Evolutionary conservation across 1,140 invertebrate genomes (phyloP).

Genomic region (Maniola jurtina): DNA sequence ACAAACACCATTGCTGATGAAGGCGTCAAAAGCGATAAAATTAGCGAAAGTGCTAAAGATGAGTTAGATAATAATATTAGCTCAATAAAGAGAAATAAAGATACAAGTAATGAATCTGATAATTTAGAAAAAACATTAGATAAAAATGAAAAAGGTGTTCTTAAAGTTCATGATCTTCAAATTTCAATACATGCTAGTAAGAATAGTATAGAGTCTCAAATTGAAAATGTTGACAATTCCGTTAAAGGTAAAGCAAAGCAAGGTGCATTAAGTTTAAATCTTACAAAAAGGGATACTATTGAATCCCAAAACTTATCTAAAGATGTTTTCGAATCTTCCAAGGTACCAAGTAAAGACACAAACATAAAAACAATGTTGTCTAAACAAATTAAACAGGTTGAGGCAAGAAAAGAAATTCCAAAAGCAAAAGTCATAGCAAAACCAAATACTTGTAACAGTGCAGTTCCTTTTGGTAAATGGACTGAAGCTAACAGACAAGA

Average conservation of each 20-base stretch:
- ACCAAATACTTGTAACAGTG: slow-evolving; percentile 47
- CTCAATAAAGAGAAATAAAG: background rate
- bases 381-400: slow-evolving; percentile 9
- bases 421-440: slow-evolving; percentile 40
- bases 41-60: background rate
- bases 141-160: background rate
- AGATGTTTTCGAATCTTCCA: background rate
- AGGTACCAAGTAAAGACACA: background rate
- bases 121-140: background rate
- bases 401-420: slow-evolving; percentile 33
- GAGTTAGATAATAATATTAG: background rate
- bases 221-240: background rate
- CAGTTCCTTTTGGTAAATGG: slow-evolving; percentile 72
- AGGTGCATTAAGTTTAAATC: background rate
- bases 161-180: background rate
- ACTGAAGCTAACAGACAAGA: slow-evolving; percentile 69
- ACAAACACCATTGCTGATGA: background rate
- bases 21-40: background rate
- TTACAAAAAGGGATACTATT: background rate
- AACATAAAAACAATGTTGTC: slow-evolving; percentile 6
- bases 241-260: background rate
- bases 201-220: background rate
- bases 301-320: background rate
- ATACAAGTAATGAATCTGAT: background rate
- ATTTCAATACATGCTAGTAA: background rate